These are phyloP conservation scores for Neoarius graeffei DNA, from an alignment of 2,113 vertebrate species.

Conservation along the genomic window DNA sequence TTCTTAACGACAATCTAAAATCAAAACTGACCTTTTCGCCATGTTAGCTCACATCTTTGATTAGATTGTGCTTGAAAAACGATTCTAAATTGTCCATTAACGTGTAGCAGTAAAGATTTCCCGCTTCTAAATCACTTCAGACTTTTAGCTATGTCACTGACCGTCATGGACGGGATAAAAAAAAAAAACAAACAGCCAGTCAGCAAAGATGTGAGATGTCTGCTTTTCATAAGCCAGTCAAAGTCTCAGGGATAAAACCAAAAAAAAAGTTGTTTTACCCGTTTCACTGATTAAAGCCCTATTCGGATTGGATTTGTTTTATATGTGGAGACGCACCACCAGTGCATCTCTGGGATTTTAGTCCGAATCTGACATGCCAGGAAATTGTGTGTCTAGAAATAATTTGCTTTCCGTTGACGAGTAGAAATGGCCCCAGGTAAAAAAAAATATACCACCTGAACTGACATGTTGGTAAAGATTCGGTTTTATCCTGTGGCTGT, in stretches of 20 bases:
- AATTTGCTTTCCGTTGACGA: no score
- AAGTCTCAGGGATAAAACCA: background rate
- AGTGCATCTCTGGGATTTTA: background rate
- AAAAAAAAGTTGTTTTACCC: background rate
- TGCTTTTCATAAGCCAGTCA: background rate
- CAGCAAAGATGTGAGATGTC: background rate
- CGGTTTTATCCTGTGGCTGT: no score
- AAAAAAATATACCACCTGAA: no score
- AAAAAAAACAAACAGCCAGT: background rate
- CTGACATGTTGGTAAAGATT: no score
- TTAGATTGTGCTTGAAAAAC: background rate
- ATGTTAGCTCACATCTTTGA: background rate
- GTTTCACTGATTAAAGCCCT: background rate
- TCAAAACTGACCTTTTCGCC: background rate
- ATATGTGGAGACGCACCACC: no score
- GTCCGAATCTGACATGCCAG: no score
- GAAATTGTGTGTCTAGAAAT: no score
- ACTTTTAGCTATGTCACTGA: background rate
- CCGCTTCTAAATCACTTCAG: background rate
- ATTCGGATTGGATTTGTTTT: background rate
- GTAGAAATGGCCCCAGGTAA: no score
- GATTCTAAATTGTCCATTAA: background rate
- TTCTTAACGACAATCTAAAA: background rate
- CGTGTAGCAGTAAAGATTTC: background rate
- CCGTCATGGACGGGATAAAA: background rate